Evolutionary conservation across 2,113 vertebrate species (phyloP).

Genomic region (Myiagra hebetior): DNA sequence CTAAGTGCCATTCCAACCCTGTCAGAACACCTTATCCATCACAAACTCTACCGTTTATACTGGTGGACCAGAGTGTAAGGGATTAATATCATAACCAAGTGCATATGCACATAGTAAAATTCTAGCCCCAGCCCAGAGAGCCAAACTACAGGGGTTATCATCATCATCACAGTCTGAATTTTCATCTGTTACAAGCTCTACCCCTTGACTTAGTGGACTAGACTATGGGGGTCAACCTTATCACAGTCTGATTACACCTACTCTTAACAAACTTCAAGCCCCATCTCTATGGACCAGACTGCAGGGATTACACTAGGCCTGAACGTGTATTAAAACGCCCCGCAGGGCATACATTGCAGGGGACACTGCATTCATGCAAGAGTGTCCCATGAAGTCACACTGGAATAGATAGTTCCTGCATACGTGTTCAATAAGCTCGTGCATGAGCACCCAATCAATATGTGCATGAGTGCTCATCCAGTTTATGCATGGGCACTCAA

Average conservation of each 20-base stretch:
- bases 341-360: background rate
- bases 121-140: background rate
- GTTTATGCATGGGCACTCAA: background rate
- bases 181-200: background rate
- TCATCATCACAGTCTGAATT: background rate
- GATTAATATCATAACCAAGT: background rate
- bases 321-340: background rate
- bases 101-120: background rate
- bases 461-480: background rate
- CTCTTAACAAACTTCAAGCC: background rate
- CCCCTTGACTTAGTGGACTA: background rate
- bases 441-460: background rate
- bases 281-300: background rate
- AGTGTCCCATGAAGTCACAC: background rate
- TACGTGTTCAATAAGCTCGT: accelerated
- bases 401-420: background rate
- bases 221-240: background rate
- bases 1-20: background rate
- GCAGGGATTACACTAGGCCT: background rate
- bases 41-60: background rate
- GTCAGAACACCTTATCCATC: background rate
- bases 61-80: background rate
- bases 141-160: background rate
- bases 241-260: background rate
- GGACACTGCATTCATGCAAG: background rate